Percentiles rank a stretch among this genome's conserved stretches.
These are phyloP conservation scores for Agriopis leucophaearia DNA, from an alignment of 2,888 invertebrate genomes.

Conservation along the genomic window DNA sequence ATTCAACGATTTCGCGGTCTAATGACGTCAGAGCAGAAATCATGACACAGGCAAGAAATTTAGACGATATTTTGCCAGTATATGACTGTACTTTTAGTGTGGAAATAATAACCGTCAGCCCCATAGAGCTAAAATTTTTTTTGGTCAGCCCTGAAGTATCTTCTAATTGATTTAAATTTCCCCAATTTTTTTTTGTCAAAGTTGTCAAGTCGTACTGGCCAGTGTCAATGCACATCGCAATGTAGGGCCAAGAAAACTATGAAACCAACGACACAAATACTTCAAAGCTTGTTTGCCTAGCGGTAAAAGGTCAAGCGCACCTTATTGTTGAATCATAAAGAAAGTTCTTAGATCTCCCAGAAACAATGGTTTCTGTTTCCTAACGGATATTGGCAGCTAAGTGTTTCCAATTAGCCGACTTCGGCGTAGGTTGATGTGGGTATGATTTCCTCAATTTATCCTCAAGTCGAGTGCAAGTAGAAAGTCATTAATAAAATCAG, in stretches of 20 bases:
- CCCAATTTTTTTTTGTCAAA: too few relatives aligned
- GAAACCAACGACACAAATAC: constrained; percentile 4
- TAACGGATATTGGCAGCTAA: constrained; percentile 31
- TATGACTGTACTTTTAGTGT: too few relatives aligned
- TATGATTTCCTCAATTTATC: constrained; percentile 24
- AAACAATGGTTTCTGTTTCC: constrained; percentile 32
- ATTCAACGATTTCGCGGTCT: constrained; percentile 21
- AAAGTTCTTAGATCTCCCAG: constrained; percentile 29
- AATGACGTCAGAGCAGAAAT: constrained; percentile 8
- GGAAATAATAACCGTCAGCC: too few relatives aligned
- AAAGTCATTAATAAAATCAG: constrained; percentile 4
- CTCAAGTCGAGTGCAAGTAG: neutral
- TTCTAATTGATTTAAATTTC: too few relatives aligned
- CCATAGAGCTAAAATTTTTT: too few relatives aligned
- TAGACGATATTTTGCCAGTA: too few relatives aligned
- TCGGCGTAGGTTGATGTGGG: constrained; percentile 30
- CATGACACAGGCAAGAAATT: neutral
- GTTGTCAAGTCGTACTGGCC: too few relatives aligned
- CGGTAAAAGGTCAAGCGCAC: constrained; percentile 14
- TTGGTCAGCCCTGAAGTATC: too few relatives aligned
- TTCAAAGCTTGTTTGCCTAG: constrained; percentile 1
- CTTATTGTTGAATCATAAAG: constrained; percentile 28
- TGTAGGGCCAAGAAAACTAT: too few relatives aligned
- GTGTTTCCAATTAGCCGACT: constrained; percentile 35
- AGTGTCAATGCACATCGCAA: too few relatives aligned